phyloP scores from a whole-genome alignment of 2,113 vertebrate genomes.

The Xenopus borealis region DNA sequence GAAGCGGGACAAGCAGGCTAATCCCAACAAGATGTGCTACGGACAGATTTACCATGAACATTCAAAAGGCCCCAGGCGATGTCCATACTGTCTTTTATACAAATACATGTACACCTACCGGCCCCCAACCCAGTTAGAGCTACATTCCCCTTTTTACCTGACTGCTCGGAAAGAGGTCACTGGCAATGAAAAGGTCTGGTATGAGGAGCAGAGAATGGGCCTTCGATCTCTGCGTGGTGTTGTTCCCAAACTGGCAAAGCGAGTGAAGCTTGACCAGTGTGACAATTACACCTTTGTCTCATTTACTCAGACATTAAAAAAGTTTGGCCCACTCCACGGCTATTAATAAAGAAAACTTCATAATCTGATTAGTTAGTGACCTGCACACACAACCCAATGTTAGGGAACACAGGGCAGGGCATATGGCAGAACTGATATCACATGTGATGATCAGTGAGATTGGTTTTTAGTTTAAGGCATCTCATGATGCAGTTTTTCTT shows the following conservation, averaged over 20 bases:
- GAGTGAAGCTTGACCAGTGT: constrained; percentile 55
- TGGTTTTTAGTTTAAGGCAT: too few species aligned
- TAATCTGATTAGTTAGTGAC: neutral
- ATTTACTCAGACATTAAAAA: constrained; percentile 57
- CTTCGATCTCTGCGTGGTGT: constrained; percentile 50
- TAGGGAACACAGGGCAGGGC: neutral
- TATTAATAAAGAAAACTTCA: constrained; percentile 45
- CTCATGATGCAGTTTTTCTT: too few species aligned
- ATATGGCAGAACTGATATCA: neutral
- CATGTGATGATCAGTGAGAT: neutral
- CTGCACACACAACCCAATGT: constrained; percentile 12
- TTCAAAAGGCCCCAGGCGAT: constrained; percentile 51
- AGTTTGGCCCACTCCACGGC: constrained; percentile 48
- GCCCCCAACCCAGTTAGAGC: constrained; percentile 47
- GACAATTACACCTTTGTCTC: constrained; percentile 61
- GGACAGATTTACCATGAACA: constrained; percentile 53
- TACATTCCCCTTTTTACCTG: constrained; percentile 52
- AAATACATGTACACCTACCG: constrained; percentile 53
- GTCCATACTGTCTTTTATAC: constrained; percentile 50
- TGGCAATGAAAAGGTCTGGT: constrained; percentile 45
- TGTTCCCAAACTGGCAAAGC: constrained; percentile 54
- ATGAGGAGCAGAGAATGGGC: constrained; percentile 55
- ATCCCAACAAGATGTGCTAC: neutral
- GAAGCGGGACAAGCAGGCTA: constrained; percentile 55
- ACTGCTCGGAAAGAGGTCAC: constrained; percentile 48